Evolutionary conservation across 2,797 vertebrate genomes (phyloP).

Genomic region (Falco berigora): DNA sequence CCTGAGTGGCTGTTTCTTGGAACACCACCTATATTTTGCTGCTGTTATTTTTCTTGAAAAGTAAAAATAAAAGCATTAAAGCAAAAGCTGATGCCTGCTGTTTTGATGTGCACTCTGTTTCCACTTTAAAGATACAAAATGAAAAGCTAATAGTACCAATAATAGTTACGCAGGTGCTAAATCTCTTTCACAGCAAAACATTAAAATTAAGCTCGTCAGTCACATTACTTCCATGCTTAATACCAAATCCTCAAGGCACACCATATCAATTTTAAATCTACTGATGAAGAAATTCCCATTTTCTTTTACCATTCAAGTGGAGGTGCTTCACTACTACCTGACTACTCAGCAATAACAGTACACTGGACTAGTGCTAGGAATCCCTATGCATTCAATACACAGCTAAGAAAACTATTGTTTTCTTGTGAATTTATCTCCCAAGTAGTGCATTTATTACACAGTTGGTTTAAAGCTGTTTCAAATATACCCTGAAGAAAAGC

Average conservation of each 20-base stretch:
- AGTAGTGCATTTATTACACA: not conserved
- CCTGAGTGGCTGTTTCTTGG: not conserved
- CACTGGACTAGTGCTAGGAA: not conserved
- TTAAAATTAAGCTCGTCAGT: not conserved
- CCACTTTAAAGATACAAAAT: not conserved
- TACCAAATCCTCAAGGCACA: not conserved
- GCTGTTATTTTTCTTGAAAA: slow-evolving; percentile 20
- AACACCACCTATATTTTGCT: not conserved
- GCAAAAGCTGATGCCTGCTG: not conserved
- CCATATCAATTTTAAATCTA: not conserved
- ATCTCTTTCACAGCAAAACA: not conserved
- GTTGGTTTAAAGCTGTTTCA: not conserved
- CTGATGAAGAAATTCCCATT: not conserved
- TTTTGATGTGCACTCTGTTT: not conserved
- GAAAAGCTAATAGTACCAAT: not conserved
- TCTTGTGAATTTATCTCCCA: not conserved
- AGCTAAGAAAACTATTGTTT: not conserved
- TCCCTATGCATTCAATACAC: not conserved
- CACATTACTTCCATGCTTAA: not conserved
- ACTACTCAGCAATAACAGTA: not conserved
- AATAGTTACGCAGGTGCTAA: not conserved
- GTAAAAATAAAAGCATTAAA: not conserved
- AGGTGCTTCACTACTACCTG: not conserved
- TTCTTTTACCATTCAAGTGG: not conserved
- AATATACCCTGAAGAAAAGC: not conserved